Conservation (phyloP, 2,888 invertebrate genomes). For the Aphidius colemani region DNA sequence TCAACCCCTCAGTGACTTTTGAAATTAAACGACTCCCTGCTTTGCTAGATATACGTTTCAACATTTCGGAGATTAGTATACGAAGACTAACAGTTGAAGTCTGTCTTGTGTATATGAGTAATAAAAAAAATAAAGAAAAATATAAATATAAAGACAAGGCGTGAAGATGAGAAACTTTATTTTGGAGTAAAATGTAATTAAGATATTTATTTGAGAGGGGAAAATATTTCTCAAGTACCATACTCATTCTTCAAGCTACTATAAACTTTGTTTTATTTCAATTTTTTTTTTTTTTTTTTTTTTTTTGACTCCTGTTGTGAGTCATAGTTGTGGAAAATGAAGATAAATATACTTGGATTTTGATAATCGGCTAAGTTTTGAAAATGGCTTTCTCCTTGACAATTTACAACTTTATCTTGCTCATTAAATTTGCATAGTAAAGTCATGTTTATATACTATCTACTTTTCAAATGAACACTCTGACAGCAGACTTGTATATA, state of each 20-base stretch:
- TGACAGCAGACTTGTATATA: no score
- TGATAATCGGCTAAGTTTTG: constrained; percentile 15
- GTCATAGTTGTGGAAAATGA: constrained; percentile 3
- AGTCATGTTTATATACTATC: constrained; percentile 1
- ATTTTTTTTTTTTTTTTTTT: no score
- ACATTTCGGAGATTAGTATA: constrained; percentile 24
- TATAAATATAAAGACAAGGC: constrained; percentile 2
- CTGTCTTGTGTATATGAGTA: no score
- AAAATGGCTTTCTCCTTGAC: not conserved
- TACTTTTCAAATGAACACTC: not conserved
- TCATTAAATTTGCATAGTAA: constrained; percentile 14
- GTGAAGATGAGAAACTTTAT: constrained; percentile 17
- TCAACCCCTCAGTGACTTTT: constrained; percentile 11
- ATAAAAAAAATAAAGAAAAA: no score
- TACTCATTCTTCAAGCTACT: no score
- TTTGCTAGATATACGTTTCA: constrained; percentile 20
- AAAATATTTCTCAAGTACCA: not conserved
- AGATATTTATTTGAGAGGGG: constrained; percentile 23
- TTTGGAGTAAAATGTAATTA: constrained; percentile 25
- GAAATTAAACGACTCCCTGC: constrained; percentile 28
- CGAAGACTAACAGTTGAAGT: constrained; percentile 2
- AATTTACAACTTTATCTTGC: constrained; percentile 13
- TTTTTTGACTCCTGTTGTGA: no score
- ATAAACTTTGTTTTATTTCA: no score
- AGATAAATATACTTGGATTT: constrained; percentile 16